Evolutionary conservation across 1,140 invertebrate species (phyloP).

Genomic region (Gryllus bimaculatus): DNA sequence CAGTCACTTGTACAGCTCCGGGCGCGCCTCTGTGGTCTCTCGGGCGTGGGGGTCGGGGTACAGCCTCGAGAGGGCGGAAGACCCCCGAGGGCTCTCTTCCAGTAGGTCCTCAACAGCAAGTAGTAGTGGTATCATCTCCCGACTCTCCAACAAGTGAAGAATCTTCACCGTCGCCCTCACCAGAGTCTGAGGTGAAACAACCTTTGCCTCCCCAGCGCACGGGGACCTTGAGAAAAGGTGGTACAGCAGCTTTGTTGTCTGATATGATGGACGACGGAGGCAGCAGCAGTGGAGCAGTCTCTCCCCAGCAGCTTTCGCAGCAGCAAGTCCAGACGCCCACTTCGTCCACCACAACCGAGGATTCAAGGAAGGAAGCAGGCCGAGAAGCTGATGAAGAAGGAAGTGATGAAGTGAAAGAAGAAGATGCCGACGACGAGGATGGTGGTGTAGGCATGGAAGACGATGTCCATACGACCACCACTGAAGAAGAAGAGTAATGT

Average conservation of each 20-base stretch:
- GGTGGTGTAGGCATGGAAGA: conserved; percentile 8
- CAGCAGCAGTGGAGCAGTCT: conserved; percentile 14
- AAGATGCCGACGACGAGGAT: conserved; percentile 12
- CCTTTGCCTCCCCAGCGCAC: conserved; percentile 15
- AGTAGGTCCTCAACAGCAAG: conserved; percentile 14
- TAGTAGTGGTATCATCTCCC: conserved; percentile 22
- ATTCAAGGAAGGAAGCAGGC: conserved; percentile 26
- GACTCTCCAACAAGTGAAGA: conserved; percentile 20
- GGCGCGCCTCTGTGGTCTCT: conserved; percentile 20
- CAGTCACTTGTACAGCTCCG: conserved; percentile 24
- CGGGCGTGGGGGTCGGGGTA: conserved; percentile 15
- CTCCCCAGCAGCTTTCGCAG: conserved; percentile 19
- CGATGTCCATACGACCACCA: conserved; percentile 13
- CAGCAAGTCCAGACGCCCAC: conserved; percentile 27
- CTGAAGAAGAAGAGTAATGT: conserved; percentile 11
- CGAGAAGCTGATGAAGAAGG: conserved; percentile 28
- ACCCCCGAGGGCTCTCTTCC: neutral
- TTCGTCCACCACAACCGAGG: conserved; percentile 28
- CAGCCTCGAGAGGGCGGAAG: conserved; percentile 25
- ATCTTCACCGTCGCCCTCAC: conserved; percentile 17
- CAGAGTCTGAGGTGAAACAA: conserved; percentile 16
- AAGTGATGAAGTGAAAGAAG: conserved; percentile 28
- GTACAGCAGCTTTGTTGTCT: neutral
- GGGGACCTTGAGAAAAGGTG: conserved; percentile 15
- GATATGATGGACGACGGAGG: conserved; percentile 5